Base-by-base conservation (phyloP, 2,797 vertebrate genomes). In the Micrastur ruficollis region DNA sequence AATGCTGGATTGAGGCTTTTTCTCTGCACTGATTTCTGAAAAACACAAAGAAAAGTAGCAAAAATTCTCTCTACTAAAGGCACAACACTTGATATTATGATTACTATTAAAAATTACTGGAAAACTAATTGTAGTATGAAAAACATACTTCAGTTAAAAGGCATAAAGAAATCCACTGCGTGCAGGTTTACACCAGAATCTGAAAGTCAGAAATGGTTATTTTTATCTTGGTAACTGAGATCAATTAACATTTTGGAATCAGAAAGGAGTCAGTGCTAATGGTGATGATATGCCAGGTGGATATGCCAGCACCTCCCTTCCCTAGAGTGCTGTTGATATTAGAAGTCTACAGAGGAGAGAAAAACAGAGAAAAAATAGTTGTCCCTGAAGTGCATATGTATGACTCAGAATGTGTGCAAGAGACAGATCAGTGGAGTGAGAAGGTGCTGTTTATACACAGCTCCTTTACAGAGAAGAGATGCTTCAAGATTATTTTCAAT, bases 331-430 rank as follows among this genome's bases (percentile, higher is more conserved):
- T 86, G 34, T 31, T 82, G 59, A 52, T 89, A 74, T 46, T 44
- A 80, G 26, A 90, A 70, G 52, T 90, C 63, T 59, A 81, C 32
- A 81, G 68, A 82, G 47, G 49, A 89, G 59, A 56, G 66, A 66
- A 89, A 89, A 74, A 5, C 8, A 71, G 40, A 84, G 38, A 73
- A 85, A 93, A 93, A 86, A 82, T 42, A 86, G 70, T 27, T 72
- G 36, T 74, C 74, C 67, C 78, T 76, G 81, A 90, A 76, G 63
- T 38, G 25, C 47, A 46, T 63, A 38, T 9, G 7, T 27, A 27
- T 94, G 88, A 97, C 78, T 93, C 93, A 91, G 40, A 89, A 67
- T 21, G 17, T 44, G 52, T 90, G 68, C 93, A 87, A 82, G n/a
- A 81, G 63, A 78, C 53, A 91, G 29, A 93, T n/a, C 56, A 76